These are phyloP conservation scores for Melieria omissa DNA, from an alignment of 2,888 invertebrate species.

Conservation along the genomic window DNA sequence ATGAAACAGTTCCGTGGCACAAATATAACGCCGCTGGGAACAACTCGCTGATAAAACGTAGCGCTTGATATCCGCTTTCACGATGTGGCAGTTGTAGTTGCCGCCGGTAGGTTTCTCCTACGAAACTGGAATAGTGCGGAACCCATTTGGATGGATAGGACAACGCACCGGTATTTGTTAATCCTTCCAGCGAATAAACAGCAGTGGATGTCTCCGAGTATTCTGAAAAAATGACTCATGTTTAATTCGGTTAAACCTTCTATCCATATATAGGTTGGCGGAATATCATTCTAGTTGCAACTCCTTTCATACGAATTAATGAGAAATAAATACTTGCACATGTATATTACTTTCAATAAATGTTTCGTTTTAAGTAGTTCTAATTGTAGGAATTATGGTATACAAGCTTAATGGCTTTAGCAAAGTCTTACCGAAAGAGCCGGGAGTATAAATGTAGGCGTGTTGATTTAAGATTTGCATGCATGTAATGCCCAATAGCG, in stretches of 20 bases:
- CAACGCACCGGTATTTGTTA: constrained; percentile 71
- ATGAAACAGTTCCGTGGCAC: constrained; percentile 79
- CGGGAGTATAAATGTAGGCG: constrained; percentile 81
- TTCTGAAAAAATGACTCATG: constrained; percentile 66
- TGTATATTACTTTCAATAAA: neutral
- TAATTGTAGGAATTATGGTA: neutral
- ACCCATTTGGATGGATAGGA: constrained; percentile 67
- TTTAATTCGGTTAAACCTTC: neutral
- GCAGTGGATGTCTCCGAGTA: constrained; percentile 77
- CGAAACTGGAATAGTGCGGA: constrained; percentile 63
- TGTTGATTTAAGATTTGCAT: constrained; percentile 80
- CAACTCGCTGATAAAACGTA: constrained; percentile 89
- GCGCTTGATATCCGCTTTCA: constrained; percentile 83
- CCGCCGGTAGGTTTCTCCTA: constrained; percentile 63
- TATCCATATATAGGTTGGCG: too few species aligned
- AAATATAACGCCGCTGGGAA: constrained; percentile 86
- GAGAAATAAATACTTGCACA: neutral
- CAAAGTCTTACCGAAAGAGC: constrained; percentile 81
- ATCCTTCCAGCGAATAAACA: constrained; percentile 72
- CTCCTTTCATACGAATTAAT: too few species aligned
- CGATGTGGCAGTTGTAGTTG: constrained; percentile 59
- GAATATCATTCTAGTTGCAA: too few species aligned
- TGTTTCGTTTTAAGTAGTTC: neutral
- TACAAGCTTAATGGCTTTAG: neutral
- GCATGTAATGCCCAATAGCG: constrained; percentile 85